Evolutionary conservation across 2,888 invertebrate genomes (phyloP).

Genomic region (Agriotes lineatus): DNA sequence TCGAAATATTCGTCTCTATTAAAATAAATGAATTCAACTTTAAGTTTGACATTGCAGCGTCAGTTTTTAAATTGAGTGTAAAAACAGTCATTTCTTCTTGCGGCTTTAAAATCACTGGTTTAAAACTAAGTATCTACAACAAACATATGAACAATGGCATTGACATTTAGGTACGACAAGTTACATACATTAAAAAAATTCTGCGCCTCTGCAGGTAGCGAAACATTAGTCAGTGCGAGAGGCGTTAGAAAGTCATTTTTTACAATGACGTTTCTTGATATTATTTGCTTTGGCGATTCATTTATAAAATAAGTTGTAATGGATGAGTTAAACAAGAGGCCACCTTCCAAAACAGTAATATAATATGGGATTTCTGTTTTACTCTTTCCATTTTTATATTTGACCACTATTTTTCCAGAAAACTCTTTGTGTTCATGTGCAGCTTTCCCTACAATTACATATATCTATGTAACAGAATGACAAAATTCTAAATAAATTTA

Average conservation of each 20-base stretch:
- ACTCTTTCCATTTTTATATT: slow-evolving; percentile 66
- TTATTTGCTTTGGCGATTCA: slow-evolving; percentile 57
- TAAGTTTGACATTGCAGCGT: slow-evolving; percentile 67
- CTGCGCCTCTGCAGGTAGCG: slow-evolving; percentile 72
- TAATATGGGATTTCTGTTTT: slow-evolving; percentile 75
- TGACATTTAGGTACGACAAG: neutral
- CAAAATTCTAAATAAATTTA: neutral
- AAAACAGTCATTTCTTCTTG: slow-evolving; percentile 72
- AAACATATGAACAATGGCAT: neutral
- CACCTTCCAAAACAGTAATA: slow-evolving; percentile 71
- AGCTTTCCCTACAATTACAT: slow-evolving; percentile 70
- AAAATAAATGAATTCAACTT: slow-evolving; percentile 74
- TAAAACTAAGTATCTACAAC: slow-evolving; percentile 72
- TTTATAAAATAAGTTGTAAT: slow-evolving; percentile 67
- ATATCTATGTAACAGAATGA: no score
- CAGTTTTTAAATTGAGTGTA: slow-evolving; percentile 70
- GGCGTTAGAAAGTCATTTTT: slow-evolving; percentile 82
- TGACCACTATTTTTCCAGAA: slow-evolving; percentile 71
- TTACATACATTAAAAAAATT: slow-evolving; percentile 71
- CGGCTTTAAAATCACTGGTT: slow-evolving; percentile 71
- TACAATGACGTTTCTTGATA: slow-evolving; percentile 69
- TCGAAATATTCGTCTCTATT: slow-evolving; percentile 81
- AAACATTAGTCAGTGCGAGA: slow-evolving; percentile 79
- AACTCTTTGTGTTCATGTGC: slow-evolving; percentile 70
- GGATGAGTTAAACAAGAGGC: slow-evolving; percentile 70